Conservation (phyloP, 2,888 invertebrate genomes). For the Coecobrya sp. region DNA sequence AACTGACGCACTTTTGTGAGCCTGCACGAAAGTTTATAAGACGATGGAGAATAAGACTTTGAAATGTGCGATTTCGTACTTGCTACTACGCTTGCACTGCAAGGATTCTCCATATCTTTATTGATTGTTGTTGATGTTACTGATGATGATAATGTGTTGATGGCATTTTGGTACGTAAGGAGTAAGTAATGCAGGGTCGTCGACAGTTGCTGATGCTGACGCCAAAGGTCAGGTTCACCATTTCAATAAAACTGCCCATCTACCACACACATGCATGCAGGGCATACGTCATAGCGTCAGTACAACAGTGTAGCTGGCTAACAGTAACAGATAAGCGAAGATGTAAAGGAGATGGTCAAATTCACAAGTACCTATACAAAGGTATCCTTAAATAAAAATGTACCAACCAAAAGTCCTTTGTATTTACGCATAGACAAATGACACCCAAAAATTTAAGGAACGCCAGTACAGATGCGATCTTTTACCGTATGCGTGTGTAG, state of each 20-base stretch:
- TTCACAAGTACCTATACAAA: too few species aligned
- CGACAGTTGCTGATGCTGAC: slow-evolving; percentile 26
- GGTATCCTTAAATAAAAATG: too few species aligned
- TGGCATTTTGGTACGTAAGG: background rate
- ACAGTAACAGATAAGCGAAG: too few species aligned
- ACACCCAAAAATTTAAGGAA: too few species aligned
- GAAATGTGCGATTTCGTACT: background rate
- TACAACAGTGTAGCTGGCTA: too few species aligned
- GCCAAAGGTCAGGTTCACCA: slow-evolving; percentile 79
- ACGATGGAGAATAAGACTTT: background rate
- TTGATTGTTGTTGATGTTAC: background rate
- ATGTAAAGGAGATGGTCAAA: too few species aligned
- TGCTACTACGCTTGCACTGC: background rate
- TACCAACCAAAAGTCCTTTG: too few species aligned
- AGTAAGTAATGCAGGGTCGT: slow-evolving; percentile 66
- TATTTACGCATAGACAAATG: too few species aligned
- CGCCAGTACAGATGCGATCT: too few species aligned
- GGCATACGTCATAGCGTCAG: background rate
- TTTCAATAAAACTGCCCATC: background rate
- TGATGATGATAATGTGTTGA: background rate
- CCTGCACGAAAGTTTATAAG: slow-evolving; percentile 34
- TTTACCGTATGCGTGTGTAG: too few species aligned
- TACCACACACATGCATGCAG: background rate
- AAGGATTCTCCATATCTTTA: slow-evolving; percentile 4
- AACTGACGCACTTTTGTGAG: slow-evolving; percentile 43